Conservation (phyloP, 2,888 invertebrate genomes). For the Phanerotoma sp. region DNA sequence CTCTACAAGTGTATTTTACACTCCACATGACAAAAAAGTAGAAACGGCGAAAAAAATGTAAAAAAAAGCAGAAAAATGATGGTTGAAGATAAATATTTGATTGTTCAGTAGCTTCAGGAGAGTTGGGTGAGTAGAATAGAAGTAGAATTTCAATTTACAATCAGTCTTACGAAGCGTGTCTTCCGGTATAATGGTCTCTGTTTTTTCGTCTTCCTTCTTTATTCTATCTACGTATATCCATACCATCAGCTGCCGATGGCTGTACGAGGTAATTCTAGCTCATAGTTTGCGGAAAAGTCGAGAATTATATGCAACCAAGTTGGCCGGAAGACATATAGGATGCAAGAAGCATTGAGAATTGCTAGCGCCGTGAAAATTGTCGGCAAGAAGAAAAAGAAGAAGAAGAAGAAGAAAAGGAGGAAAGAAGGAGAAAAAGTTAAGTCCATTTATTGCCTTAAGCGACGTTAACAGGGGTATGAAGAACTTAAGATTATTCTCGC, state of each 20-base stretch:
- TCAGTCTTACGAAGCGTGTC: conserved; percentile 48
- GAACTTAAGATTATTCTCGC: neutral
- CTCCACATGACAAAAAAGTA: too few relatives aligned
- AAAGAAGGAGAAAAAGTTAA: conserved; percentile 4
- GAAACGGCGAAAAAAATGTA: neutral
- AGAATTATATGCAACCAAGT: neutral
- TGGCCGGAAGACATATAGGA: neutral
- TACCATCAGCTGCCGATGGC: conserved; percentile 6
- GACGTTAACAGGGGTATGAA: conserved; percentile 13
- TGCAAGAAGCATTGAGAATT: conserved; percentile 8
- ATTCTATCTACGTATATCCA: neutral
- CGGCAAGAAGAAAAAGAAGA: too few relatives aligned
- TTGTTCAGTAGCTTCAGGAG: too few relatives aligned
- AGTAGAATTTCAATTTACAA: conserved; percentile 49
- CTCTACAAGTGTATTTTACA: conserved; percentile 2
- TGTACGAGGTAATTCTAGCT: conserved; percentile 5
- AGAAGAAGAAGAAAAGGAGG: neutral
- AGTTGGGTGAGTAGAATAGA: too few relatives aligned
- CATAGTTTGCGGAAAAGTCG: conserved; percentile 4
- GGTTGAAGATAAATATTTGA: too few relatives aligned
- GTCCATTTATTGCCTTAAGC: conserved; percentile 10
- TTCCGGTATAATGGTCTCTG: conserved; percentile 51
- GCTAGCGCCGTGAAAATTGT: conserved; percentile 16
- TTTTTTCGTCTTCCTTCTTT: neutral
- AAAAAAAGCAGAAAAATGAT: neutral